phyloP scores from a whole-genome alignment of 2,113 vertebrate species.

The Notarius quadriscutis region DNA sequence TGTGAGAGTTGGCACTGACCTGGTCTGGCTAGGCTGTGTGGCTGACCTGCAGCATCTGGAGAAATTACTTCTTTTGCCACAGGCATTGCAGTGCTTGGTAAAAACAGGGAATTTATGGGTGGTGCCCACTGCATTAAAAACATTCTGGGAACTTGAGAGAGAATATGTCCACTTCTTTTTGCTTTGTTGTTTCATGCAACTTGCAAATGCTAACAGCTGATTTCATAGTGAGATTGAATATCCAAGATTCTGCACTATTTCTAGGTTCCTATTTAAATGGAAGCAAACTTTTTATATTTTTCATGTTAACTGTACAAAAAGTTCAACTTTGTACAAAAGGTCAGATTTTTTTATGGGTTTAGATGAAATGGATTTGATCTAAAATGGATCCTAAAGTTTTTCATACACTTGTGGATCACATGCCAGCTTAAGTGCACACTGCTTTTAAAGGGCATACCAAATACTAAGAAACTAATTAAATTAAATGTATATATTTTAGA shows the following conservation, averaged over 20 bases:
- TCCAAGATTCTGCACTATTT: too few relatives aligned
- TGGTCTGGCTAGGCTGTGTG: neutral
- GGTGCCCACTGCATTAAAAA: neutral
- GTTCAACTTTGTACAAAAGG: too few relatives aligned
- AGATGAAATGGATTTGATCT: neutral
- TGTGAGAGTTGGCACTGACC: neutral
- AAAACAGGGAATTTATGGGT: neutral
- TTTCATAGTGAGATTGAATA: neutral
- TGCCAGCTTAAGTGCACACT: too few relatives aligned
- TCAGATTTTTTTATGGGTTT: too few relatives aligned
- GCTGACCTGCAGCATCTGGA: neutral
- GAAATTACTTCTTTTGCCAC: constrained; percentile 4
- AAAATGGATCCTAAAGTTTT: neutral
- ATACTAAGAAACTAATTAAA: neutral
- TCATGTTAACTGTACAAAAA: too few relatives aligned
- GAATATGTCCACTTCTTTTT: neutral
- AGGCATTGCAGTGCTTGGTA: neutral
- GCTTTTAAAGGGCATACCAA: neutral
- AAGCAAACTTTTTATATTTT: too few relatives aligned
- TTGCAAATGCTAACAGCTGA: neutral
- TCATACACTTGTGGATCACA: neutral
- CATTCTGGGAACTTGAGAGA: neutral
- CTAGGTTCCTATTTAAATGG: too few relatives aligned
- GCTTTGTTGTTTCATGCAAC: neutral
- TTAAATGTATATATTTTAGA: too few relatives aligned